phyloP scores from a whole-genome alignment of 2,113 vertebrate genomes.

The Hyperopisus bebe region DNA sequence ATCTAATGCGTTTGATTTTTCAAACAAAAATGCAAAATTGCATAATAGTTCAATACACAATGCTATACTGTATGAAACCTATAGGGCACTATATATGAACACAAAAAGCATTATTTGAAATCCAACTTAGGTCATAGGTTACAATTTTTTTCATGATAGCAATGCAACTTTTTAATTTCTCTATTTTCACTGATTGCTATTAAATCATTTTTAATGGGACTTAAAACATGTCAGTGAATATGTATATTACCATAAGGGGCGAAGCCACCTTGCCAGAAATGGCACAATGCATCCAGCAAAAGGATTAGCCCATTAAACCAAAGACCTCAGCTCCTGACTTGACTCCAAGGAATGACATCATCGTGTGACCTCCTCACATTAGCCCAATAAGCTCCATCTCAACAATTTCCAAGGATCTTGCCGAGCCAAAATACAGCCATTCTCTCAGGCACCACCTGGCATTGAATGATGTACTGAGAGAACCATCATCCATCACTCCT shows the following conservation, averaged over 20 bases:
- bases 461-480: conserved; percentile 26
- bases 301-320: conserved; percentile 8
- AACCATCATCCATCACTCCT: conserved; percentile 18
- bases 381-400: neutral
- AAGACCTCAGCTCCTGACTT: neutral
- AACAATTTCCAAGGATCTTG: neutral
- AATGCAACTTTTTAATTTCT: neutral
- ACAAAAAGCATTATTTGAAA: neutral
- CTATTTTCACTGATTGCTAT: neutral
- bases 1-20: neutral
- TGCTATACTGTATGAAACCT: neutral
- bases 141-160: neutral
- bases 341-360: conserved; percentile 2
- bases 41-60: neutral
- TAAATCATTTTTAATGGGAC: neutral
- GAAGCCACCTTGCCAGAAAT: neutral
- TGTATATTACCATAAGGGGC: neutral
- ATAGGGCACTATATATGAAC: neutral
- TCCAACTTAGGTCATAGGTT: neutral
- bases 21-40: neutral
- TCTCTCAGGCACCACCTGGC: conserved; percentile 21
- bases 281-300: neutral
- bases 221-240: neutral
- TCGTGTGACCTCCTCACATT: neutral
- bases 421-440: conserved; percentile 24